A percentile compares a stretch with the other conserved stretches of the same genome.
Conservation (phyloP, 2,888 invertebrate species). For the Melanchra persicariae region DNA sequence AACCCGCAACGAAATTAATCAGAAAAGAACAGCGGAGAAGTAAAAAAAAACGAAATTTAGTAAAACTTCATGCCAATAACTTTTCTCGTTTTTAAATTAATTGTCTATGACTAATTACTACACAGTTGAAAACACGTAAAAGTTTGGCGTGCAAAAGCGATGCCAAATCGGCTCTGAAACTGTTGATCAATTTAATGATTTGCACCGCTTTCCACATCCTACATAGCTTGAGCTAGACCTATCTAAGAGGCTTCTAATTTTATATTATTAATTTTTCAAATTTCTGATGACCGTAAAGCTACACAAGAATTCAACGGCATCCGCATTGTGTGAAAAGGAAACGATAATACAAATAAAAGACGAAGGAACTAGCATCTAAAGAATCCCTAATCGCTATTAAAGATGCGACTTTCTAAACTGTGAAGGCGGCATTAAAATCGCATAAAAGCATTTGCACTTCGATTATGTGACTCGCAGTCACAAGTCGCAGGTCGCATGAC, state of each 20-base stretch:
- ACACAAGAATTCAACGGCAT: constrained; percentile 3
- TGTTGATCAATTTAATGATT: constrained; percentile 27
- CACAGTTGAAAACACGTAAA: constrained; percentile 21
- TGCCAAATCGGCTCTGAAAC: constrained; percentile 38
- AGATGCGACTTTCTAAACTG: constrained; percentile 68
- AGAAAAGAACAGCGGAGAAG: too few species aligned
- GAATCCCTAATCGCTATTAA: constrained; percentile 52
- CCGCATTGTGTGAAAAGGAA: constrained; percentile 13
- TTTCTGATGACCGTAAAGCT: neutral
- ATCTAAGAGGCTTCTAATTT: too few species aligned
- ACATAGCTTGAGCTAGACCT: constrained; percentile 11
- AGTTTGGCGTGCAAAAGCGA: constrained; percentile 20
- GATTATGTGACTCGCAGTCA: constrained; percentile 49
- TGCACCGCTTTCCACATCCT: constrained; percentile 51
- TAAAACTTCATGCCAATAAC: constrained; percentile 20
- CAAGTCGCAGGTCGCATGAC: constrained; percentile 27
- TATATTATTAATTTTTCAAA: neutral
- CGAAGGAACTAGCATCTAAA: constrained; percentile 29
- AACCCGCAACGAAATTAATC: too few species aligned
- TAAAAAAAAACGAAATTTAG: neutral
- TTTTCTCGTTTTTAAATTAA: constrained; percentile 18
- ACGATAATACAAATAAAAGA: constrained; percentile 26
- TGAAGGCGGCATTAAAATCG: constrained; percentile 56
- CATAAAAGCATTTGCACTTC: constrained; percentile 51
- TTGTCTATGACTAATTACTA: constrained; percentile 33